Evolutionary conservation across 2,888 invertebrate genomes (phyloP).

Genomic region (Cataglyphis rosenhaueri): DNA sequence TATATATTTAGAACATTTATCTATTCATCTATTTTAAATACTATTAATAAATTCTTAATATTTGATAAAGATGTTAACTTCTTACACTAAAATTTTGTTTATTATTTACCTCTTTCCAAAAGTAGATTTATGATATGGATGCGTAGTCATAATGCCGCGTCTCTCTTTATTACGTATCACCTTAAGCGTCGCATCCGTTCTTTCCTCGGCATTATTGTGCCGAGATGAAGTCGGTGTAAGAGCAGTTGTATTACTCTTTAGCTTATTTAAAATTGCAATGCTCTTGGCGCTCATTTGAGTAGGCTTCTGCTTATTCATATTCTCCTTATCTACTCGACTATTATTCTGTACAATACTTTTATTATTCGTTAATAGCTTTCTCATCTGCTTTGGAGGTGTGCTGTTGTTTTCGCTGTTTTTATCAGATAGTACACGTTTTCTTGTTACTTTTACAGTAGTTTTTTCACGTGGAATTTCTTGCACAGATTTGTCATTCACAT

Average conservation of each 20-base stretch:
- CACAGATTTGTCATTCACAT: background rate
- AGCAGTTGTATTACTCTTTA: slow-evolving; percentile 76
- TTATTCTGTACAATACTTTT: slow-evolving; percentile 46
- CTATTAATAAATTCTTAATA: background rate
- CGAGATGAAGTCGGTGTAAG: slow-evolving; percentile 63
- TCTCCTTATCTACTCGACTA: slow-evolving; percentile 77
- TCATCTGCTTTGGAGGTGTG: slow-evolving; percentile 77
- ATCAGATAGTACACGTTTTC: slow-evolving; percentile 80
- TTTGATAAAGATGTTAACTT: background rate
- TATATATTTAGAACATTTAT: background rate
- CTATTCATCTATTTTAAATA: background rate
- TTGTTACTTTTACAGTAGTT: slow-evolving; percentile 54
- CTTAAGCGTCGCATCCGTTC: slow-evolving; percentile 71
- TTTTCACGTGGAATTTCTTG: background rate
- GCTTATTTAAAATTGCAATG: slow-evolving; percentile 81
- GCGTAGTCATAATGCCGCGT: slow-evolving; percentile 76
- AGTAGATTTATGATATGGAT: slow-evolving; percentile 80
- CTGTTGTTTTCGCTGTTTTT: slow-evolving; percentile 75
- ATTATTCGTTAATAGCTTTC: slow-evolving; percentile 72
- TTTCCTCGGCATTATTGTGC: slow-evolving; percentile 57
- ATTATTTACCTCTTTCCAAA: slow-evolving; percentile 78
- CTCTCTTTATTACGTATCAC: slow-evolving; percentile 79
- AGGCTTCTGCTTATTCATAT: slow-evolving; percentile 70
- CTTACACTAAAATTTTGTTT: background rate
- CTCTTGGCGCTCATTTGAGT: slow-evolving; percentile 81